Evolutionary conservation across 2,888 invertebrate genomes (phyloP).

Genomic region (Molorchus minor): DNA sequence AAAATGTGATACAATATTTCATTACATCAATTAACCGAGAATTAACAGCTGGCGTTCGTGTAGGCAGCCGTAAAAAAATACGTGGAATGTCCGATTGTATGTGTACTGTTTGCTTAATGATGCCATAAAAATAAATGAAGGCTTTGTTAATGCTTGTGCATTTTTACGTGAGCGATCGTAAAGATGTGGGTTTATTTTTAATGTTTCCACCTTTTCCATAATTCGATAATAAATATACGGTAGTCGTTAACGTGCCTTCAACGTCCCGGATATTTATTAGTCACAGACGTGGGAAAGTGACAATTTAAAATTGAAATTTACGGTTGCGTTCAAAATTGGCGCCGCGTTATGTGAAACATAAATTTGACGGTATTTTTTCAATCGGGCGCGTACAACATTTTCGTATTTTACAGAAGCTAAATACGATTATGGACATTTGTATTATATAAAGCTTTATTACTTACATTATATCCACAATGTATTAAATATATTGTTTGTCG

Average conservation of each 20-base stretch:
- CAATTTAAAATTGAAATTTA: background rate
- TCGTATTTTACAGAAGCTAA: no score
- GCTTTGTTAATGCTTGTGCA: conserved; percentile 1
- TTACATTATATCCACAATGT: no score
- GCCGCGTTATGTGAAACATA: no score
- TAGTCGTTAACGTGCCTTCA: background rate
- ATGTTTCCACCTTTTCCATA: background rate
- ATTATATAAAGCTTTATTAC: no score
- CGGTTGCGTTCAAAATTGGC: no score
- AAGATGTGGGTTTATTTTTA: conserved; percentile 1
- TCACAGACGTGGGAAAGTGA: background rate
- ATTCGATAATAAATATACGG: conserved; percentile 2
- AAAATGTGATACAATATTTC: conserved; percentile 7
- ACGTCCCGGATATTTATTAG: background rate
- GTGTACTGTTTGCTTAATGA: conserved; percentile 14
- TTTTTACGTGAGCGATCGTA: conserved; percentile 11
- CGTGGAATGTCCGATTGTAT: conserved; percentile 1
- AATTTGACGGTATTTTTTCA: no score
- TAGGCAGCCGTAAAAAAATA: conserved; percentile 11
- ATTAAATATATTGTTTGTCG: no score
- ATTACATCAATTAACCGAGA: conserved; percentile 11
- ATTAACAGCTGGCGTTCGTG: conserved; percentile 4
- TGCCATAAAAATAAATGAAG: conserved; percentile 15
- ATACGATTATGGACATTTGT: no score
- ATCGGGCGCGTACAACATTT: no score